phyloP scores from a whole-genome alignment of 2,797 vertebrate species.

The Aphelocoma californica region DNA sequence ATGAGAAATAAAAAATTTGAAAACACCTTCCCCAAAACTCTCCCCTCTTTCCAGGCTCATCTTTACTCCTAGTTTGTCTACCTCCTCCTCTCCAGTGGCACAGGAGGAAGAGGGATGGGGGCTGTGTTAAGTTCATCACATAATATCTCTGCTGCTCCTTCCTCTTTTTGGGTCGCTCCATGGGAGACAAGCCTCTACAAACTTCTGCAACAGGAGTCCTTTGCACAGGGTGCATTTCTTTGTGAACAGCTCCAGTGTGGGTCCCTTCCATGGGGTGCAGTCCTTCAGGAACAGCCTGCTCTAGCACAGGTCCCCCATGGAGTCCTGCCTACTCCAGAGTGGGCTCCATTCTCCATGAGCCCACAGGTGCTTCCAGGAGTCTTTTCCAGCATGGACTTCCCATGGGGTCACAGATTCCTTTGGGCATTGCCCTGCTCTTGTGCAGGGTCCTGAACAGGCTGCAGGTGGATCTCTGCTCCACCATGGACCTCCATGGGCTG shows the following conservation, averaged over 20 bases:
- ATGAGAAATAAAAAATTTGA: not conserved
- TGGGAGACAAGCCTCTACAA: not conserved
- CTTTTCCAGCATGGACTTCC: not conserved
- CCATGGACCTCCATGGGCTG: accelerated
- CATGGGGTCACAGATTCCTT: not conserved
- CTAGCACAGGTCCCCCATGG: not conserved
- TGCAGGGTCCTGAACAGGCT: accelerated
- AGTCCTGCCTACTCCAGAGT: not conserved
- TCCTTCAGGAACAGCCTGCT: not conserved
- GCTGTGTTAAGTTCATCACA: not conserved
- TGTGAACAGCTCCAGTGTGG: not conserved
- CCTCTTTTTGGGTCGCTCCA: accelerated
- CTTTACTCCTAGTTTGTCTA: not conserved
- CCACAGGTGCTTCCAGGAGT: not conserved
- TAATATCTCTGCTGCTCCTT: not conserved
- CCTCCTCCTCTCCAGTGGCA: accelerated
- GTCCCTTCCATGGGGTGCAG: accelerated
- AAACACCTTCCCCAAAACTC: not conserved
- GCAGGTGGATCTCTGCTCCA: not conserved
- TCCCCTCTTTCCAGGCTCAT: not conserved
- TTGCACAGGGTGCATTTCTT: not conserved
- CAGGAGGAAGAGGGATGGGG: not conserved
- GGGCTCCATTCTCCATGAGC: no score
- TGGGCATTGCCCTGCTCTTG: accelerated
- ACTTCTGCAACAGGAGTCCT: not conserved